Evolutionary conservation across 1,140 invertebrate genomes (phyloP), one percentile per base, ranked within the genome.

Genomic region (Papilio polyxenes): DNA sequence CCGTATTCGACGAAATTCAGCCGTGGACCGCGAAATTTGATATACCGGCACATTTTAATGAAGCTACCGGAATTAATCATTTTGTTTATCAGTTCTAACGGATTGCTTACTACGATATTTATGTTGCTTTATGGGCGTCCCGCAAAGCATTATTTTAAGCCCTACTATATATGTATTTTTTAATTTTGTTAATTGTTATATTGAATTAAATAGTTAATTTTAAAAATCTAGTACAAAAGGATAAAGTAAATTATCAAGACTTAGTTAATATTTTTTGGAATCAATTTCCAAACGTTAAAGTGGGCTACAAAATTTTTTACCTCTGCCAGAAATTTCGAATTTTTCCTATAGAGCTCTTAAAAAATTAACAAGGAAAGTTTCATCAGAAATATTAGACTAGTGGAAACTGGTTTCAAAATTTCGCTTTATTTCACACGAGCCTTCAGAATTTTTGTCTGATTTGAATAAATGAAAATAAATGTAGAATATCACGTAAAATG

Each of bases 41-140:
- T 77, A 77, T 53, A 53, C 75, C 75, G 20, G 75, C 44, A 53
- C 48, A 77, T 77, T 77, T 77, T 77, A 77, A 77, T 77, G 75
- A 77, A 77, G 44, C 48, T 15, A 49, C 44, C 49, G 48, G 48
- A 77, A 77, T 77, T 77, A 77, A 51, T 77, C n/a, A 77, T 77
- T 77, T 77, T 77, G 75, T 49, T 77, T 53, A 53, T 51, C 48
- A 49, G 20, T 13, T 77, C 48, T 53, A 49, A 77, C 49, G 49
- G 75, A 77, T 77, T 77, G 75, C 75, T 51, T 53, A 51, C 49
- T 77, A 53, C 8, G 8, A 49, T 72, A 4, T 72, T 72, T 40
- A 37, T 37, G 7, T 72, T 37, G 23, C 65, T 72, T 72, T 37
- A 17, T 72, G 31, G 65, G 65, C 20, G 13, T 72, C 6, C 65